Evolutionary conservation across 2,888 invertebrate genomes (phyloP), one percentile per base, ranked within the genome.

Genomic region (Epinotia brunnichana): DNA sequence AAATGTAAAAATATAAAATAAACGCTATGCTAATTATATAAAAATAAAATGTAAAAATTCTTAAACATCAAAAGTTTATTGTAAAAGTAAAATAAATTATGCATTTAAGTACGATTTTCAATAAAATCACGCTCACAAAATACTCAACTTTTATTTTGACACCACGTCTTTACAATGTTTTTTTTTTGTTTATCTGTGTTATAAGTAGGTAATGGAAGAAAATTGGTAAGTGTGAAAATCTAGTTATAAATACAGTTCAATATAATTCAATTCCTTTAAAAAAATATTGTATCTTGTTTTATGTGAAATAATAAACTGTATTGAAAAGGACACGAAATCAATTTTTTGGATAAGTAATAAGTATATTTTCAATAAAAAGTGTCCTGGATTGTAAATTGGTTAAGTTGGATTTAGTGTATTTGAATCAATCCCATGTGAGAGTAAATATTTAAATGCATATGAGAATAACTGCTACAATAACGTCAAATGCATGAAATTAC

Each of bases 111-210:
- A 48, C 29, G 17, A 29, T 67, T 59, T 67, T 48, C 11, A 44
- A 57, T 24, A 57, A 59, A 64, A 59, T 48, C 9, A 70, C 17
- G 63, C 57, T 51, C 70, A 70, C 63, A 67, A 48, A 24, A 53
- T 13, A 68, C 21, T 44, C 44, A 59, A 54, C 60, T 17, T 66
- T 67, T 48, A 21, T 10, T 57, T 62, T 39, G 68, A 77, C 77
- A 77, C 78, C 80, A 63, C 73, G 75, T 78, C 80, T 81, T 78
- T 79, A 76, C 77, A 80, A 76, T 71, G 67, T 54, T 57, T 64
- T 77, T 76, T n/a, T 68, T 48, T 67, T 63, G 39, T 64, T 61
- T 68, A 60, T 71, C 66, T 35, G 59, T 53, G 59, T 69, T 60
- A 62, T 70, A 57, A 29, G 17, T 70, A 48, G 63, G 24, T 70